Evolutionary conservation across 2,888 invertebrate genomes (phyloP), one percentile per base, ranked within the genome.

Genomic region (Agriopis aurantiaria): DNA sequence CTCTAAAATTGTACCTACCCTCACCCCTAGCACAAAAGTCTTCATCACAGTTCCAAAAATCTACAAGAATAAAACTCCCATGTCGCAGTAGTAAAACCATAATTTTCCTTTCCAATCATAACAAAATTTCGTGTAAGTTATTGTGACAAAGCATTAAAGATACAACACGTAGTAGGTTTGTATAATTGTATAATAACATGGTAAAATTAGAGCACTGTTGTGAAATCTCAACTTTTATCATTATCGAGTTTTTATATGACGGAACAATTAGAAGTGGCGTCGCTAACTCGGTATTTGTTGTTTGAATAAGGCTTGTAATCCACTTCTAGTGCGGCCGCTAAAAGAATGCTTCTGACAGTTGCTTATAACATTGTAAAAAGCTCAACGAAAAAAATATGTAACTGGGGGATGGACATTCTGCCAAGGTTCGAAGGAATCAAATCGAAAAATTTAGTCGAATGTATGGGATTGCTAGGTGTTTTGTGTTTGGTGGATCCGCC

Each of bases 181-280:
- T 43, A 43, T 43, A 43, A 43, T 5, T 33, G 33, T 33, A 33
- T 7, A 8, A 57, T 48, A 60, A 51, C 45, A 62, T n/a, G 12
- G 51, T 68, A 65, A 63, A 80, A 84, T 90, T 90, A 88, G 85
- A 75, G 65, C 63, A 57, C 57, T 70, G 77, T 83, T 87, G 90
- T 85, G 77, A 91, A 88, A 86, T 77, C 48, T 43, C 64, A 77
- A 70, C 85, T 77, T 78, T 69, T 73, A 80, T 78, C 81, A 45
- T 85, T 85, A 84, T 80, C 82, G 71, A 77, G 69, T 78, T 74
- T 77, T 73, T 82, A 75, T 85, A 74, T 82, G 75, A 75, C 57
- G 56, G 67, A 77, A 73, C 69, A 75, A 83, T 88, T 87, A 76
- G 81, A 78, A 23, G 17, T 23, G 8, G 23, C 41, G 67, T 45